Evolutionary conservation across 92 coral and sea anemone species (phyloP).

Genomic region (Heliopora coerulea): DNA sequence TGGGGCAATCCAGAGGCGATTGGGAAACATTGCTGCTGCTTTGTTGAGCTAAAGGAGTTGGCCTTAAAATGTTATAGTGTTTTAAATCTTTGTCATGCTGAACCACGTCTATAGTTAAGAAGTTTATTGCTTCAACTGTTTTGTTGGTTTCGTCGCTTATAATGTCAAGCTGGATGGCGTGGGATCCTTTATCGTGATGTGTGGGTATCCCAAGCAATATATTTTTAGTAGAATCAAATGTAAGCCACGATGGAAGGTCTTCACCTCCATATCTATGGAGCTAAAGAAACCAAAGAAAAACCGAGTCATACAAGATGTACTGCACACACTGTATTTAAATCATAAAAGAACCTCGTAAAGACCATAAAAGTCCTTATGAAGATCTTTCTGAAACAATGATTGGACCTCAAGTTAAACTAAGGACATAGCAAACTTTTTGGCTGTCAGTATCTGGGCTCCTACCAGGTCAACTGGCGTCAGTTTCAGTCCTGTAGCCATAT

Average conservation of each 20-base stretch:
- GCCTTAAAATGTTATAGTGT: slow-evolving; percentile 49
- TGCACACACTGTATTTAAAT: no score
- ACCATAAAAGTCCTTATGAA: no score
- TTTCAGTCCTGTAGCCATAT: no score
- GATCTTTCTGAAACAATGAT: no score
- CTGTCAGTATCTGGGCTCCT: no score
- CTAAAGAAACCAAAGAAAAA: slow-evolving; percentile 39
- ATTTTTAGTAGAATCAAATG: slow-evolving; percentile 58
- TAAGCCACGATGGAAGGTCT: slow-evolving; percentile 85
- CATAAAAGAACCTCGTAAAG: no score
- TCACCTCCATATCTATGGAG: slow-evolving; percentile 69
- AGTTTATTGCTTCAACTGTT: slow-evolving; percentile 20
- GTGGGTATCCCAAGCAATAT: slow-evolving; percentile 78
- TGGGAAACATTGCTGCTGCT: slow-evolving; percentile 15
- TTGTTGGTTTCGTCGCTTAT: slow-evolving; percentile 44
- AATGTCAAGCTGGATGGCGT: slow-evolving; percentile 59
- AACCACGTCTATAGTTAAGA: slow-evolving; percentile 63
- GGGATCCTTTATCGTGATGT: slow-evolving; percentile 80
- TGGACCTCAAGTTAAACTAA: no score
- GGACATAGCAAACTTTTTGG: no score
- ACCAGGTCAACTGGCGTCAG: no score
- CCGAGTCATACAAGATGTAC: no score
- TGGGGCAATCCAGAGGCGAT: slow-evolving; percentile 51
- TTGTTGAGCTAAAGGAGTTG: slow-evolving; percentile 54
- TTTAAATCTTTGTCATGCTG: slow-evolving; percentile 59